A percentile compares a stretch with the other conserved stretches of the same genome.
Evolutionary conservation across 2,113 vertebrate genomes (phyloP).

Genomic region (Pygoscelis antarcticus): DNA sequence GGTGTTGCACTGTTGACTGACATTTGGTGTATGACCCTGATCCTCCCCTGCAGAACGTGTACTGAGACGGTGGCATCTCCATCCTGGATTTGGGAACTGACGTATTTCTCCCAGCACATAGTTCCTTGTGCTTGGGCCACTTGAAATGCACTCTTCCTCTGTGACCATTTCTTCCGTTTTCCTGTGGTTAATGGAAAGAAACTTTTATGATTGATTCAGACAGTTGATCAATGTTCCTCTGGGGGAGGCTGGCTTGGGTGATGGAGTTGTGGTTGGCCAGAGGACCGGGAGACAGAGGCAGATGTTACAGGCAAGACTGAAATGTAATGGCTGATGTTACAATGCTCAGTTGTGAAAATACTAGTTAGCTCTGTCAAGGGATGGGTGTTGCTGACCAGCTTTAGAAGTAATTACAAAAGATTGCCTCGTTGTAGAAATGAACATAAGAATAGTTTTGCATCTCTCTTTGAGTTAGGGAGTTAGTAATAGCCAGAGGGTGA

Average conservation of each 20-base stretch:
- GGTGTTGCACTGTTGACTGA: neutral
- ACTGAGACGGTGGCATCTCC: fast-evolving
- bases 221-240: neutral
- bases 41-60: neutral
- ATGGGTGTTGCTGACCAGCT: neutral
- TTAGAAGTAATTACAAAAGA: slow-evolving; percentile 15
- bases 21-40: neutral
- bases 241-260: neutral
- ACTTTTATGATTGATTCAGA: neutral
- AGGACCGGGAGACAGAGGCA: neutral
- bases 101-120: neutral
- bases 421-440: slow-evolving; percentile 8
- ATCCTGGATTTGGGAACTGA: neutral
- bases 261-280: neutral
- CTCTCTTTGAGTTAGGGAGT: neutral
- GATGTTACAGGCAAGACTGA: neutral
- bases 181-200: neutral
- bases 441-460: neutral
- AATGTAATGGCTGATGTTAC: neutral
- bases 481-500: slow-evolving; percentile 34
- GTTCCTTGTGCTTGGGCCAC: neutral
- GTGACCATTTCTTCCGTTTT: neutral
- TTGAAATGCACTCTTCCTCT: neutral
- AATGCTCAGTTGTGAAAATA: neutral
- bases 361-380: neutral